Evolutionary conservation across 2,797 vertebrate genomes (phyloP).

Genomic region (Alexandromys oeconomus): DNA sequence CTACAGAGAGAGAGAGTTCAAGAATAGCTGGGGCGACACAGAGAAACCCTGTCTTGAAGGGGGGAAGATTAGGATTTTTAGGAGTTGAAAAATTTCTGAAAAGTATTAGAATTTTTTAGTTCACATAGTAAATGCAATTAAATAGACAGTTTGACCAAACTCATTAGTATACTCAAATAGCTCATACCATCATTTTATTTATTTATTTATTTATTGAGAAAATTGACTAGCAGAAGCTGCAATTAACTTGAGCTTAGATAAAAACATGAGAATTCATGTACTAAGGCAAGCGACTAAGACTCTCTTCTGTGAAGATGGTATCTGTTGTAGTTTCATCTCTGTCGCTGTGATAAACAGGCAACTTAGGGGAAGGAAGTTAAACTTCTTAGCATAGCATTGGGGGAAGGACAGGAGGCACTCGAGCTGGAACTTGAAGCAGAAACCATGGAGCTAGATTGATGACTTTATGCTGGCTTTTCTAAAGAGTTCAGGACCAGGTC

Average conservation of each 20-base stretch:
- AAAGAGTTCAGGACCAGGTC: background rate
- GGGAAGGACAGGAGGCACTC: background rate
- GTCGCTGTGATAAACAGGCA: background rate
- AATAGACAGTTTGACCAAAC: constrained; percentile 40
- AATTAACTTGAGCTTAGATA: constrained; percentile 5
- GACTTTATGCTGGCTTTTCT: background rate
- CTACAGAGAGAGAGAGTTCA: background rate
- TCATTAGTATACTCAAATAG: background rate
- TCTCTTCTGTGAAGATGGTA: background rate
- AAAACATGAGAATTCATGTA: background rate
- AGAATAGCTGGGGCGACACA: background rate
- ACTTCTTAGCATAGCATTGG: background rate
- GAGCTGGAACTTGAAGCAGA: background rate
- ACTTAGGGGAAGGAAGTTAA: background rate
- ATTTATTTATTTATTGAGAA: constrained; percentile 13
- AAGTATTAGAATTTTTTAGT: background rate
- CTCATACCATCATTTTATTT: background rate
- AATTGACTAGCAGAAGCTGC: constrained; percentile 29
- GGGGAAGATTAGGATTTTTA: background rate
- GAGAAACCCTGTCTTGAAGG: background rate
- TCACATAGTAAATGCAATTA: background rate
- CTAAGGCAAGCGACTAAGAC: background rate
- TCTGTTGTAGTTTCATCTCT: background rate
- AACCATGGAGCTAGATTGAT: background rate
- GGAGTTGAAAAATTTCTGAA: background rate